Base-by-base conservation (phyloP, 2,888 invertebrate species). In the Tupiocoris notatus region DNA sequence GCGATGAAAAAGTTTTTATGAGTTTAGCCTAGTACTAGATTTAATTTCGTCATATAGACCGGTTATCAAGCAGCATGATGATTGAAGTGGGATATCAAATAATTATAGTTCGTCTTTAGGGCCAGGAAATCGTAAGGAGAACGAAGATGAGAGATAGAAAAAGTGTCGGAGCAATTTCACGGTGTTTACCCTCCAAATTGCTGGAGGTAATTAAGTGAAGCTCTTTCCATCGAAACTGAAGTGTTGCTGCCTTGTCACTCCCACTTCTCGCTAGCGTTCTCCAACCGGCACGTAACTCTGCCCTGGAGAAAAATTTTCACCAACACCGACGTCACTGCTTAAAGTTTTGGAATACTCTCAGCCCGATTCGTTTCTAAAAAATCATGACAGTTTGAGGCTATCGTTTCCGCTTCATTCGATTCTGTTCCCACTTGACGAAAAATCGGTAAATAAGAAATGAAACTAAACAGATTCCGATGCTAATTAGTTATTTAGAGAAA, bases 131-230 rank as follows among this genome's bases (percentile, higher is more conserved):
- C 39, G 39, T 39, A 39, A 39, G 67, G 70, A 59, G 39, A 65
- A 66, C 22, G 65, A 9, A 56, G 61, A 62, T 16, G 58, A 59
- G 61, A 21, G 61, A 20, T 24, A 54, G 71, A 67, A 73, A 62
- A 62, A 62, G 61, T 73, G 73, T 73, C 62, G 71, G 57, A 74
- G 77, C 62, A 66, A 77, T 77, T 77, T 77, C 77, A 77, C 77
- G 73, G 73, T 73, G 77, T 77, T 77, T 77, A 77, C 73, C 77
- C 64, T 65, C 61, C 67, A 77, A 77, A 77, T 77, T 77, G 76
- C 63, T 62, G 61, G 23, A 76, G 68, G 75, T 73, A 73, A 73
- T 73, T 73, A 73, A 73, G 62, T 25, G 54, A 73, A 62, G 39
- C 39, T 12, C 39, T 39, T 39, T 39, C 39, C 39, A 39, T 39